phyloP scores from a whole-genome alignment of 2,797 vertebrate species.

The Alosa sapidissima region DNA sequence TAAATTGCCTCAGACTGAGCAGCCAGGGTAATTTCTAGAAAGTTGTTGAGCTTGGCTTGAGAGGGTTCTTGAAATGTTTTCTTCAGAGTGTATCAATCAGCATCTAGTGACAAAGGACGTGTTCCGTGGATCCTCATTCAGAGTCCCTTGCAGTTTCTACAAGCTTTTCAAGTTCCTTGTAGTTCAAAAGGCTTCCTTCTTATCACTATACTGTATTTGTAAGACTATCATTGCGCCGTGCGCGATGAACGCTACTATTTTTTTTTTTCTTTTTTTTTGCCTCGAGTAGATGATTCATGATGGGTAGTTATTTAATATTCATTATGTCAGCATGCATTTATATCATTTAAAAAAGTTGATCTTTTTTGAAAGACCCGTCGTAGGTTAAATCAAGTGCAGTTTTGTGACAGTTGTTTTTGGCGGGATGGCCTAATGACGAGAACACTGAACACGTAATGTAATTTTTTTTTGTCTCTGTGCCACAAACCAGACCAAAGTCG shows the following conservation, averaged over 20 bases:
- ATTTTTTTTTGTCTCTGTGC: neutral
- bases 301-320: conserved; percentile 89
- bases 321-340: conserved; percentile 80
- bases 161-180: conserved; percentile 66
- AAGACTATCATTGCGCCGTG: conserved; percentile 98
- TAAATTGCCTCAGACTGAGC: neutral
- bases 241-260: conserved; percentile 90
- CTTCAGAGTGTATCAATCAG: neutral
- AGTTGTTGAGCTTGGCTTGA: neutral
- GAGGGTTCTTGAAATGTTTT: neutral
- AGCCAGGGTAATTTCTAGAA: neutral
- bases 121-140: conserved; percentile 2
- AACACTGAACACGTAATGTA: conserved; percentile 4
- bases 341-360: conserved; percentile 78
- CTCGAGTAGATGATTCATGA: conserved; percentile 87
- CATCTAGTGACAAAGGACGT: neutral
- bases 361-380: conserved; percentile 78
- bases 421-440: neutral
- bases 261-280: conserved; percentile 73
- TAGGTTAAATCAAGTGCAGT: conserved; percentile 82
- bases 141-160: neutral
- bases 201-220: conserved; percentile 17
- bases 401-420: conserved; percentile 68
- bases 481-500: conserved; percentile 49
- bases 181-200: conserved; percentile 26